These are phyloP conservation scores for Cydia strobilella DNA, from an alignment of 1,140 invertebrate genomes.

Conservation along the genomic window DNA sequence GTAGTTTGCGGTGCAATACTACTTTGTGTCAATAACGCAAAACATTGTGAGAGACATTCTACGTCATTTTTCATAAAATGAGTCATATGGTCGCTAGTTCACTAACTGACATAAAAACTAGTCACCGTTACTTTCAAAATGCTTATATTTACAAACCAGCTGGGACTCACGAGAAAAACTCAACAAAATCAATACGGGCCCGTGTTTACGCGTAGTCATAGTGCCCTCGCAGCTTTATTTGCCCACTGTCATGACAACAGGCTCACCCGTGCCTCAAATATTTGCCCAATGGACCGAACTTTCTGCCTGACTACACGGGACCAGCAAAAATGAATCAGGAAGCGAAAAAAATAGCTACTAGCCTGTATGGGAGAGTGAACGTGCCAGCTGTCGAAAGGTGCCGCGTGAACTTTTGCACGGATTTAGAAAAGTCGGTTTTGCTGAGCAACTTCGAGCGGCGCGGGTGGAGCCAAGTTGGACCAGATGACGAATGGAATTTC, in stretches of 20 bases:
- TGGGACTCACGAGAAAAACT: not conserved
- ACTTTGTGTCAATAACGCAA: too few relatives aligned
- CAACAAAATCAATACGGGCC: slow-evolving; percentile 46
- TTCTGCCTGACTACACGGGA: slow-evolving; percentile 32
- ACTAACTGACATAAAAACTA: not conserved
- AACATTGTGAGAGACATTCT: too few relatives aligned
- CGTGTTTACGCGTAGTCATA: slow-evolving; percentile 58
- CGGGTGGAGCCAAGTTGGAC: slow-evolving; percentile 94
- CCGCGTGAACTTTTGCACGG: slow-evolving; percentile 92
- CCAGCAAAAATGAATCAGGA: slow-evolving; percentile 55
- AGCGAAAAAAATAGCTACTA: slow-evolving; percentile 54
- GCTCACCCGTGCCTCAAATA: slow-evolving; percentile 44
- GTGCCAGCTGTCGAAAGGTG: slow-evolving; percentile 71
- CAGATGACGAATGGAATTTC: slow-evolving; percentile 98
- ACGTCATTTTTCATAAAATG: too few relatives aligned
- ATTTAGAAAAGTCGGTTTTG: slow-evolving; percentile 96
- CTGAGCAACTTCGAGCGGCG: slow-evolving; percentile 96
- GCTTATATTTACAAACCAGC: slow-evolving; percentile 1
- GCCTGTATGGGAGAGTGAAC: slow-evolving; percentile 58
- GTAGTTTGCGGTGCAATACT: too few relatives aligned
- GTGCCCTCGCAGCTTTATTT: slow-evolving; percentile 47
- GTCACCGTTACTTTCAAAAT: not conserved
- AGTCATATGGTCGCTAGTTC: too few relatives aligned
- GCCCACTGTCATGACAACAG: slow-evolving; percentile 47
- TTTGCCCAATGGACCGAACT: slow-evolving; percentile 44